Evolutionary conservation across 2,888 invertebrate species (phyloP).

Genomic region (Scaptomyza reducta): DNA sequence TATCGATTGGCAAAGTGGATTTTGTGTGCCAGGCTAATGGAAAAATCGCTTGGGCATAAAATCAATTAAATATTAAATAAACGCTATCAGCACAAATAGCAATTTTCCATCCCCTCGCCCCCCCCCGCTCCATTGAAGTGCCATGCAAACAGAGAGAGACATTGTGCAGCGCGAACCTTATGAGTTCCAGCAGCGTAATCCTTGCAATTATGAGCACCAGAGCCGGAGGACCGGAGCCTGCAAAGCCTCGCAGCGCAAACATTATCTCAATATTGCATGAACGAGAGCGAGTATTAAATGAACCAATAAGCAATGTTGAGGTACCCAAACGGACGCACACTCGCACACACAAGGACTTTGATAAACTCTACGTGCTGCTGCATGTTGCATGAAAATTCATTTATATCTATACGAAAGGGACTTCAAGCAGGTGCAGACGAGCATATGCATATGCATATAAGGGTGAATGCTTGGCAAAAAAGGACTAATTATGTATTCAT

Average conservation of each 20-base stretch:
- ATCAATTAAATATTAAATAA: conserved; percentile 79
- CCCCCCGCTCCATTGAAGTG: conserved; percentile 31
- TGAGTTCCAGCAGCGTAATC: conserved; percentile 62
- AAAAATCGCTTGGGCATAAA: conserved; percentile 63
- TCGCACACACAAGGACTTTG: conserved; percentile 7
- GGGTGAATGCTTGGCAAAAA: conserved; percentile 63
- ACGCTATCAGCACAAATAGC: conserved; percentile 72
- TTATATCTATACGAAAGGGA: conserved; percentile 60
- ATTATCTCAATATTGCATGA: conserved; percentile 74
- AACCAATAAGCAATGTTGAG: conserved; percentile 62
- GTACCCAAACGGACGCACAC: conserved; percentile 35
- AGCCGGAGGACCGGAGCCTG: not conserved
- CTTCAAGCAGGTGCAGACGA: conserved; percentile 63
- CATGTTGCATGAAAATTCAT: conserved; percentile 64
- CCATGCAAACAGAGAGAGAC: conserved; percentile 60
- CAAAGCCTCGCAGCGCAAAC: conserved; percentile 45
- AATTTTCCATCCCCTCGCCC: conserved; percentile 38
- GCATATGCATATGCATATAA: conserved; percentile 14
- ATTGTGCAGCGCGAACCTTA: conserved; percentile 34
- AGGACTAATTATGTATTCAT: conserved; percentile 81
- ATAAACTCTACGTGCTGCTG: conserved; percentile 58
- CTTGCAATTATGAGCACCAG: conserved; percentile 64
- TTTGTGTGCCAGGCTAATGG: conserved; percentile 54
- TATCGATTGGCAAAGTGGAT: conserved; percentile 20
- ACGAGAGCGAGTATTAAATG: conserved; percentile 38